Evolutionary conservation across 2,797 vertebrate species (phyloP).

Genomic region (Selene dorsalis): DNA sequence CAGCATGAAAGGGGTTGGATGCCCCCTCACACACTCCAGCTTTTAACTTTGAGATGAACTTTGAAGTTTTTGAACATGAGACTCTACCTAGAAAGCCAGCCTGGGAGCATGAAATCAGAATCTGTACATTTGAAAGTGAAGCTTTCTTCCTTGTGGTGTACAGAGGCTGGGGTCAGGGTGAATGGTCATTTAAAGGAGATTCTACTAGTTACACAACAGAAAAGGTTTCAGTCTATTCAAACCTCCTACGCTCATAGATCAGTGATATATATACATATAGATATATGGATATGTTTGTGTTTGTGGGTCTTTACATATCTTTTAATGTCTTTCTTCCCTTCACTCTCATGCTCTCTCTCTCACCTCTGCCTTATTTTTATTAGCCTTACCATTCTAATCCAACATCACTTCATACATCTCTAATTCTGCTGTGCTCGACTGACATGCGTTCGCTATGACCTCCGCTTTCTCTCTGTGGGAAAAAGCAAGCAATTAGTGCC

Average conservation of each 20-base stretch:
- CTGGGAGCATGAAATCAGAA: background rate
- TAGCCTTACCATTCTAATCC: constrained; percentile 6
- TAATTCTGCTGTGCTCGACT: constrained; percentile 39
- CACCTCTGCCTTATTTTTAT: constrained; percentile 16
- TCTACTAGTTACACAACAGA: background rate
- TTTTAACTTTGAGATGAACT: constrained; percentile 41
- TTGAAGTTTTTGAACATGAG: constrained; percentile 37
- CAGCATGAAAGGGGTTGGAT: constrained; percentile 20
- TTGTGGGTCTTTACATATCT: background rate
- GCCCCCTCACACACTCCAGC: constrained; percentile 22
- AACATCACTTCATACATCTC: background rate
- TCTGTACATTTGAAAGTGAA: background rate
- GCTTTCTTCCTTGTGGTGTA: background rate
- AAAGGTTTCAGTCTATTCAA: background rate
- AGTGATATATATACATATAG: too few species aligned
- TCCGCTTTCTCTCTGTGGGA: constrained; percentile 45
- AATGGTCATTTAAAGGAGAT: background rate
- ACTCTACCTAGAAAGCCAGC: too few species aligned
- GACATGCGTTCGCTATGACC: constrained; percentile 59
- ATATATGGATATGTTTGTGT: too few species aligned
- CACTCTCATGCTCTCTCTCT: constrained; percentile 11
- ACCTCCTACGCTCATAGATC: background rate
- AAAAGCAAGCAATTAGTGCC: constrained; percentile 55
- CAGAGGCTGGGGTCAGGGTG: background rate
- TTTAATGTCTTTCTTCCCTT: constrained; percentile 24